Evolutionary conservation across 2,113 vertebrate species (phyloP).

Genomic region (Alces alces): DNA sequence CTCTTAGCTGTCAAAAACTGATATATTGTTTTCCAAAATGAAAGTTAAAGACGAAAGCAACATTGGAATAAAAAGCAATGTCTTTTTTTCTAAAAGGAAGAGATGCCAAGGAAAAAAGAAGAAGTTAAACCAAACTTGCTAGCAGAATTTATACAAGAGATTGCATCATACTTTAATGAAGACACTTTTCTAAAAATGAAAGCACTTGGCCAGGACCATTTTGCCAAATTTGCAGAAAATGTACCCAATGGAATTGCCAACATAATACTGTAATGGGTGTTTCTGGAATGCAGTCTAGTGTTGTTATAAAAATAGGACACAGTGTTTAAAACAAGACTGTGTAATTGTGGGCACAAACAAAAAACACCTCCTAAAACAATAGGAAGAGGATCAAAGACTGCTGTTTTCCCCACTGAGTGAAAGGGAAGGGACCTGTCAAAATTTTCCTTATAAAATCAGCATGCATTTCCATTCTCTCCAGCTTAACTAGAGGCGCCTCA

Average conservation of each 20-base stretch:
- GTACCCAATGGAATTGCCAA: not conserved
- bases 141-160: not conserved
- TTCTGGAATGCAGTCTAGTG: not conserved
- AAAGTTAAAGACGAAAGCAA: not conserved
- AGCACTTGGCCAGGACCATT: not conserved
- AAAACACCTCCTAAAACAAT: not conserved
- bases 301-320: not conserved
- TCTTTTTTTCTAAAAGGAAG: not conserved
- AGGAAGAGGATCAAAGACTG: not conserved
- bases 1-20: not conserved
- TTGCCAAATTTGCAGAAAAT: constrained; percentile 28
- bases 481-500: not conserved
- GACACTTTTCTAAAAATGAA: constrained; percentile 43
- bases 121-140: not conserved
- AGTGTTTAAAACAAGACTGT: not conserved
- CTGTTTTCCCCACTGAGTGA: not conserved
- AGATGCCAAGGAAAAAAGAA: not conserved
- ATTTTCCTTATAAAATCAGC: not conserved
- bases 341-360: not conserved
- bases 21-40: not conserved
- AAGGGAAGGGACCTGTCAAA: not conserved
- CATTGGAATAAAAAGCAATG: not conserved
- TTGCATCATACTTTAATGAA: constrained; percentile 16
- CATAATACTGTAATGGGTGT: not conserved
- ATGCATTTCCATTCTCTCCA: not conserved